Percentiles rank a stretch among this genome's conserved stretches.
These are phyloP conservation scores for Meghimatium bilineatum DNA, from an alignment of 2,888 invertebrate genomes.

Conservation along the genomic window DNA sequence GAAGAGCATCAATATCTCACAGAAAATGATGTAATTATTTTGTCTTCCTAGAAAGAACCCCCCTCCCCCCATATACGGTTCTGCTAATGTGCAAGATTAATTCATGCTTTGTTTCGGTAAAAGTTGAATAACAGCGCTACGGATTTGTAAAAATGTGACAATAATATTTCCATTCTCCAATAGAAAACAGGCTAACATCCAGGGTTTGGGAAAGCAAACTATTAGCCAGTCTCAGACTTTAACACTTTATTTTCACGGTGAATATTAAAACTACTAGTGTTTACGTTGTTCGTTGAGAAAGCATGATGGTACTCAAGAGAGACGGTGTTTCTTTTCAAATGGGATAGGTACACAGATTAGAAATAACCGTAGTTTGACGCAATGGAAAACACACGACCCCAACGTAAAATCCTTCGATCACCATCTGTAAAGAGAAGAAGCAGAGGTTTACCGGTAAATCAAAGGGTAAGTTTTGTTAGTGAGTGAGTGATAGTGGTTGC, in stretches of 20 bases:
- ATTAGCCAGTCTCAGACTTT: not conserved
- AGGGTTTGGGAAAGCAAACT: not conserved
- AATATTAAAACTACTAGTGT: conserved; percentile 4
- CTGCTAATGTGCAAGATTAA: too few species aligned
- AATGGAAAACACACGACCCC: conserved; percentile 54
- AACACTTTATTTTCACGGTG: not conserved
- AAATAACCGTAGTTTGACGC: not conserved
- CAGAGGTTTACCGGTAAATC: conserved; percentile 65
- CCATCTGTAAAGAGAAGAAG: conserved; percentile 69
- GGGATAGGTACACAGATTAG: conserved; percentile 45
- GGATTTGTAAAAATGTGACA: too few species aligned
- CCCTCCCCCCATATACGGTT: too few species aligned
- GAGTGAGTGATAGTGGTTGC: too few species aligned
- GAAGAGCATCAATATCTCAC: too few species aligned
- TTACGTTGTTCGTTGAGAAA: not conserved
- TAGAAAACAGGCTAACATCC: not conserved
- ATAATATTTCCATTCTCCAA: not conserved
- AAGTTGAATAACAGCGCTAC: too few species aligned
- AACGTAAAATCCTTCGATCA: conserved; percentile 67
- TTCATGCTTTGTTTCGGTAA: too few species aligned
- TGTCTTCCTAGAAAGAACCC: too few species aligned
- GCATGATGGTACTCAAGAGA: too few species aligned
- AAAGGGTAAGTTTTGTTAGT: conserved; percentile 62
- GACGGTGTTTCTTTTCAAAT: conserved; percentile 17
- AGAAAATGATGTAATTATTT: too few species aligned